Base-by-base conservation (phyloP, 2,888 invertebrate genomes). In the Perizoma flavofasciatum region DNA sequence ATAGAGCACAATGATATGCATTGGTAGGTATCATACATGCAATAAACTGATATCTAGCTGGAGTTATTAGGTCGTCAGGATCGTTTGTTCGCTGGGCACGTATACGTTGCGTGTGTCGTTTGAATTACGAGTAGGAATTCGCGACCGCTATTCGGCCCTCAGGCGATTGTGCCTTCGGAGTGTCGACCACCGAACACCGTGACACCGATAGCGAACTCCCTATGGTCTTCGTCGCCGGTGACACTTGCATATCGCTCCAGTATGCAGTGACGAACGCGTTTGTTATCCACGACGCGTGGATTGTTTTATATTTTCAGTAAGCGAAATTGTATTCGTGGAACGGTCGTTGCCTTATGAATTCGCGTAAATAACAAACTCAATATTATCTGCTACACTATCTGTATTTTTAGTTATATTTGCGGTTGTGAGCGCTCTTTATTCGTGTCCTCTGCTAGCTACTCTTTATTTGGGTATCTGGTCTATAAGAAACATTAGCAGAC, bases 101-200 rank as follows among this genome's bases (percentile, higher is more conserved):
- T 90, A 89, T 82, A 77, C 72, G 72, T 75, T 77, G 78, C 81
- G 81, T 82, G 83, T 79, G 82, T 83, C 76, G 85, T 86, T 86
- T 83, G 86, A 88, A 89, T 89, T 90, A 91, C 90, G 90, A 89
- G 87, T 79, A 85, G 91, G 92, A 89, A 91, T 92, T 88, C 72
- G 89, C 85, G 86, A 88, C 92, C 92, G 92, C 92, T 92, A 92
- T 85, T 85, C 82, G 88, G 88, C 83, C 88, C 88, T 85, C 79
- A 72, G 70, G 78, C 70, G 75, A 68, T 52, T 70, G 70, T 70
- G 69, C 71, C 65, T 62, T 45, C 49, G 37, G 46, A 57, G 55
- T 59, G 54, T 50, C 66, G 70, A 75, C 78, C 82, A 81, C 75
- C 77, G 80, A 79, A 79, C 81, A 80, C 80, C 77, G 81, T 90